phyloP scores from a whole-genome alignment of 2,113 vertebrate species.

The Rallus limicola region DNA sequence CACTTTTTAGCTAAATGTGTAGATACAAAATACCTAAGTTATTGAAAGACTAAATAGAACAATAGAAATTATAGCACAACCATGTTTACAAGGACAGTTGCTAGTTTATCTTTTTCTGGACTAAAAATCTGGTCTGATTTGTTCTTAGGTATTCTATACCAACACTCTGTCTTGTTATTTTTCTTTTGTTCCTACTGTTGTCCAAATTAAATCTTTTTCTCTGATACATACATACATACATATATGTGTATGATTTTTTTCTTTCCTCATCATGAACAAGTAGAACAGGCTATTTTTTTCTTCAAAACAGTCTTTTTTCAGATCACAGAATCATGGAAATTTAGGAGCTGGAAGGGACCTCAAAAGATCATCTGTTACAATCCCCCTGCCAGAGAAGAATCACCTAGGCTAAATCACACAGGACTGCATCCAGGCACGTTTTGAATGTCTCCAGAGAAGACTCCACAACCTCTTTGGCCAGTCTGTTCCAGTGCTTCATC shows the following conservation, averaged over 20 bases:
- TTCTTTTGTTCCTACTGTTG: neutral
- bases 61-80: neutral
- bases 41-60: neutral
- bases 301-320: neutral
- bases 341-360: too few relatives aligned
- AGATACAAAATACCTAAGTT: neutral
- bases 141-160: neutral
- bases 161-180: neutral
- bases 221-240: neutral
- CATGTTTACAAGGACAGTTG: neutral
- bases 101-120: neutral
- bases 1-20: neutral
- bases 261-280: neutral
- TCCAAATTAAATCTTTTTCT: neutral
- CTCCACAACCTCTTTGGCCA: too few relatives aligned
- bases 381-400: too few relatives aligned
- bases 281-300: neutral
- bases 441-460: too few relatives aligned
- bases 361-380: too few relatives aligned
- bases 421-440: too few relatives aligned
- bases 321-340: neutral
- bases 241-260: neutral
- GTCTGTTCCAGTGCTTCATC: too few relatives aligned
- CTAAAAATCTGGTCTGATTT: neutral
- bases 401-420: too few relatives aligned